Conservation (phyloP, 2,797 vertebrate species). For the Podarcis siculus region DNA sequence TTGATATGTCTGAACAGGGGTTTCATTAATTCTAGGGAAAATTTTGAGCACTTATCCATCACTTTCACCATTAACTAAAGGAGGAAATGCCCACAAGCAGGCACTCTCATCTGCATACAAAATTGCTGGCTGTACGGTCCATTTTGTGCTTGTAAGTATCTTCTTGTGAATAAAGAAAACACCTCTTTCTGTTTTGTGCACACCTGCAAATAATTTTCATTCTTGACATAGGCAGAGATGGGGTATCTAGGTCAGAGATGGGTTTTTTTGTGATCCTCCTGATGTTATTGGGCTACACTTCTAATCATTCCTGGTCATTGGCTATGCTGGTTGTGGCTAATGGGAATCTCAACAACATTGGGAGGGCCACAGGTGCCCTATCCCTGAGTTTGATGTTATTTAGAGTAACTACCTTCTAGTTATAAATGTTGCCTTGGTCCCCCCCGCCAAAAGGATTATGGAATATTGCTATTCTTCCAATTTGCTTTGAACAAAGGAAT, state of each 20-base stretch:
- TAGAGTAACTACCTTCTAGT: background rate
- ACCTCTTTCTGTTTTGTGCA: background rate
- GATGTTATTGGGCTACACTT: background rate
- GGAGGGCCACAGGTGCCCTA: background rate
- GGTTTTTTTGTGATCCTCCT: background rate
- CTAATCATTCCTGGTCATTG: background rate
- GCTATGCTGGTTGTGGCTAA: background rate
- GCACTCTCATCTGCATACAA: constrained; percentile 78
- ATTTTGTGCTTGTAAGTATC: constrained; percentile 88
- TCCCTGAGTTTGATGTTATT: background rate
- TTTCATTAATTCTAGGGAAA: constrained; percentile 78
- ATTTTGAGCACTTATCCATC: constrained; percentile 88
- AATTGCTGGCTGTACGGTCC: constrained; percentile 84
- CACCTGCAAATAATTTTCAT: background rate
- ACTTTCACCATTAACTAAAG: constrained; percentile 83
- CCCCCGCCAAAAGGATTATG: background rate
- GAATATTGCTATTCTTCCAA: background rate
- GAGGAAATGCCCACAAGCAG: constrained; percentile 81
- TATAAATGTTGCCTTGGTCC: background rate
- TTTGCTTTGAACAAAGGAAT: background rate
- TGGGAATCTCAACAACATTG: background rate
- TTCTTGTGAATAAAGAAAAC: background rate
- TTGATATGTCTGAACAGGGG: background rate
- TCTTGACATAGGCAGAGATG: background rate
- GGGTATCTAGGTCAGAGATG: background rate